Conservation (phyloP, 2,888 invertebrate species). For the Limenitis camilla region DNA sequence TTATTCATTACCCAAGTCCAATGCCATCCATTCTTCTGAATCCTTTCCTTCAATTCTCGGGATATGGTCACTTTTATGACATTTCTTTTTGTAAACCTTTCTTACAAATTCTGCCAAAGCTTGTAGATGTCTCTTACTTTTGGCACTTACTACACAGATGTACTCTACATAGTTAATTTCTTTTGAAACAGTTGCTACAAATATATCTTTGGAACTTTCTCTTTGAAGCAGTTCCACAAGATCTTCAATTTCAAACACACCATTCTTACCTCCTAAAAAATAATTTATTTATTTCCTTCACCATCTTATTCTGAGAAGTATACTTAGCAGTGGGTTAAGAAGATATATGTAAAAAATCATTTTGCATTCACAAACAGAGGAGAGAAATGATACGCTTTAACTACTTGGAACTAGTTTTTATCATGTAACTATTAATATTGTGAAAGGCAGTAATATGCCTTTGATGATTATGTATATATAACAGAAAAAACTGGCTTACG, state of each 20-base stretch:
- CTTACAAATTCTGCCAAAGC: constrained; percentile 84
- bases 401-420: too few relatives aligned
- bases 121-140: constrained; percentile 82
- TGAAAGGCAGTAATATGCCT: too few relatives aligned
- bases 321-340: not conserved
- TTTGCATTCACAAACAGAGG: constrained; percentile 11
- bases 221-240: constrained; percentile 82
- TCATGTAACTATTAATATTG: too few relatives aligned
- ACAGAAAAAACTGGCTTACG: constrained; percentile 54
- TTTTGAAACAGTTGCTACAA: constrained; percentile 84
- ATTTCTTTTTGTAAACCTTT: constrained; percentile 84
- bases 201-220: constrained; percentile 87
- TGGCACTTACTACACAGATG: constrained; percentile 85
- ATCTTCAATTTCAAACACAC: constrained; percentile 93
- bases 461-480: too few relatives aligned
- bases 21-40: constrained; percentile 88
- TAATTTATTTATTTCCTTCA: too few relatives aligned
- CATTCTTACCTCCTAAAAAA: constrained; percentile 88
- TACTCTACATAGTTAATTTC: constrained; percentile 88
- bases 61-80: constrained; percentile 74
- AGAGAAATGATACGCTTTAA: not conserved
- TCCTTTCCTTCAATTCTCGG: constrained; percentile 86
- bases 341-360: not conserved
- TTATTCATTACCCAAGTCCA: constrained; percentile 87
- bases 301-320: too few relatives aligned